These are phyloP conservation scores for Gadus macrocephalus DNA, from an alignment of 2,113 vertebrate genomes.

Conservation along the genomic window DNA sequence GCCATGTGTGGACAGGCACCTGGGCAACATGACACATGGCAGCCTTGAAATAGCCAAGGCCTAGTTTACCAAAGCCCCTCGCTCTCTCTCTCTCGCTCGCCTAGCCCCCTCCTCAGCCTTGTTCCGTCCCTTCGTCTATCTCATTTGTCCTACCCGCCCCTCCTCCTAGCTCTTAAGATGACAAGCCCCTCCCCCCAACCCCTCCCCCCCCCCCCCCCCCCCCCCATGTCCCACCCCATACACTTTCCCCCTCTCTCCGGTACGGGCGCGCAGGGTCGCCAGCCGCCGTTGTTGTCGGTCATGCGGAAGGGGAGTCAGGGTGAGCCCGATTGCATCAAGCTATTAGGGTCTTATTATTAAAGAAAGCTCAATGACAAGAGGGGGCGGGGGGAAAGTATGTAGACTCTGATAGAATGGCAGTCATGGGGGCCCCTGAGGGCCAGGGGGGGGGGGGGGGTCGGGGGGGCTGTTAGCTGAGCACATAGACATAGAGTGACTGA, in stretches of 20 bases:
- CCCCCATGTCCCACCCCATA: not conserved
- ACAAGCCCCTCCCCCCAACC: too few relatives aligned
- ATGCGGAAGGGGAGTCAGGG: not conserved
- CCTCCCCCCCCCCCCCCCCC: not conserved
- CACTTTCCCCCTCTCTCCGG: not conserved
- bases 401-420: not conserved
- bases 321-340: constrained; percentile 4
- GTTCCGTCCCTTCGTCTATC: not conserved
- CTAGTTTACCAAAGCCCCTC: constrained; percentile 37
- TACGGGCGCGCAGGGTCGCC: not conserved
- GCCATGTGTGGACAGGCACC: constrained; percentile 30
- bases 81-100: not conserved
- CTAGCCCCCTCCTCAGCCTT: constrained; percentile 10
- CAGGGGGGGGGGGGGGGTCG: not conserved
- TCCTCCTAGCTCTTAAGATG: not conserved
- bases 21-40: constrained; percentile 50
- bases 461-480: constrained; percentile 13
- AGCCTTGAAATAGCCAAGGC: constrained; percentile 49
- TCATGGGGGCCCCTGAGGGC: too few relatives aligned
- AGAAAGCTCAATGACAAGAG: constrained; percentile 34
- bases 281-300: not conserved
- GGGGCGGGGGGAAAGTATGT: not conserved
- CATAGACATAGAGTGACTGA: constrained; percentile 9
- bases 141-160: constrained; percentile 9
- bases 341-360: constrained; percentile 50